Evolutionary conservation across 2,113 vertebrate species (phyloP).

Genomic region (Phrynosoma blainvillii): DNA sequence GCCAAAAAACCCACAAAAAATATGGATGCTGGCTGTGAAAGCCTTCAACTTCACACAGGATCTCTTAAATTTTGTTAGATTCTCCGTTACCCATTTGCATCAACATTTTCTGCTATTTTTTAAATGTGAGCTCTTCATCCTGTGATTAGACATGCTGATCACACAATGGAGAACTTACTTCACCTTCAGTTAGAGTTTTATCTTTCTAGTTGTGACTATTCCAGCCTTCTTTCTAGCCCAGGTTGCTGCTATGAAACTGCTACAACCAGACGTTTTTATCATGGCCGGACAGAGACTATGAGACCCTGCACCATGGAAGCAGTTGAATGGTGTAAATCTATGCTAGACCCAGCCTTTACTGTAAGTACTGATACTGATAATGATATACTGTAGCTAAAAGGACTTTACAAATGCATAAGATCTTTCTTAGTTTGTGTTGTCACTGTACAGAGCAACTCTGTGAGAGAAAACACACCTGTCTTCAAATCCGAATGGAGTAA

Average conservation of each 20-base stretch:
- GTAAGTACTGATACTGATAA: conserved; percentile 70
- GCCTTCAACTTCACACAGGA: too few species aligned
- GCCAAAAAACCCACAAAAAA: too few species aligned
- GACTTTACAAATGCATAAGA: conserved; percentile 12
- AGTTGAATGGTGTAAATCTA: conserved; percentile 87
- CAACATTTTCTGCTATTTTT: not conserved
- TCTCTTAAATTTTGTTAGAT: too few species aligned
- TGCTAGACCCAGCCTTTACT: conserved; percentile 80
- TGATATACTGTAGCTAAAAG: not conserved
- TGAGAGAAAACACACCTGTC: not conserved
- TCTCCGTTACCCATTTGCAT: not conserved
- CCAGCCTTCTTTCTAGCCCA: conserved; percentile 73
- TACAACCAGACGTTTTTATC: conserved; percentile 90
- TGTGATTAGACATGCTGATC: not conserved
- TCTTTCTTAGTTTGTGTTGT: conserved; percentile 4
- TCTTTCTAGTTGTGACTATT: conserved; percentile 9
- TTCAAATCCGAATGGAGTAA: not conserved
- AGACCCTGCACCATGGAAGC: conserved; percentile 89
- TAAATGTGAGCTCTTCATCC: not conserved
- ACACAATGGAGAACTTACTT: not conserved
- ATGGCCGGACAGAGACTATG: conserved; percentile 95
- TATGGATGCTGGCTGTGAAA: too few species aligned
- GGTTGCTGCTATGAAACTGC: conserved; percentile 97
- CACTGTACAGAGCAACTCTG: not conserved
- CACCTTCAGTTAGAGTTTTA: not conserved